Evolutionary conservation across 2,797 vertebrate species (phyloP), one percentile per base, ranked within the genome.

Genomic region (Aeoliscus strigatus): DNA sequence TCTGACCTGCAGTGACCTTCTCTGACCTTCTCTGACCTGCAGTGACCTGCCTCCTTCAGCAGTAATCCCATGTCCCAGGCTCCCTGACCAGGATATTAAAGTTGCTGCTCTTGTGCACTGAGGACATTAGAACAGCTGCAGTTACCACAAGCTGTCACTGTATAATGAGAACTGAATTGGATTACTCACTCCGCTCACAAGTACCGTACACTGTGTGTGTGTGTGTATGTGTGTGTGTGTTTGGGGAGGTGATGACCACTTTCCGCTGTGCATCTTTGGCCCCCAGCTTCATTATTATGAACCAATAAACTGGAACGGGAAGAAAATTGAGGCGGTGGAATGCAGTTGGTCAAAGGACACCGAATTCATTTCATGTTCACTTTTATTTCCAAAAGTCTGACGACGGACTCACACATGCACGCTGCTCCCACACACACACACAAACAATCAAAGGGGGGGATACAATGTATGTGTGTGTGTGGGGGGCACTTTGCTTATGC

Each of bases 101-200:
- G 56, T 25, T 27, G 35, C 43, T 7, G 23, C 53, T n/a, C n/a
- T 56, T 14, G 25, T 26, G 30, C 54, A 79, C 68, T 56, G 63
- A 53, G 69, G 58, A 65, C 66, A 71, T 74, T 77, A 70, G 43
- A 75, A 67, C 71, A 63, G 59, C 63, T 52, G 60, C 70, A 77
- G 63, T 80, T 79, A 73, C 76, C 67, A 46, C 53, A 57, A 80
- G 52, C 49, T 75, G 71, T 66, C 69, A 58, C 42, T 41, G 66
- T 50, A 63, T 65, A 52, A 73, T 67, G 68, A 38, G 67, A 53
- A 69, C 43, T 59, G 56, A 76, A 75, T 77, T 43, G 56, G 57
- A 68, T 70, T 53, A 66, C 48, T 75, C 48, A 54, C 39, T 77
- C 63, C 51, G 63, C 59, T 57, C 42, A 43, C 51, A 52, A 42